These are phyloP conservation scores for Hydrozoanthus tunicans DNA, from an alignment of 64 coral and sea anemone species.

Conservation along the genomic window DNA sequence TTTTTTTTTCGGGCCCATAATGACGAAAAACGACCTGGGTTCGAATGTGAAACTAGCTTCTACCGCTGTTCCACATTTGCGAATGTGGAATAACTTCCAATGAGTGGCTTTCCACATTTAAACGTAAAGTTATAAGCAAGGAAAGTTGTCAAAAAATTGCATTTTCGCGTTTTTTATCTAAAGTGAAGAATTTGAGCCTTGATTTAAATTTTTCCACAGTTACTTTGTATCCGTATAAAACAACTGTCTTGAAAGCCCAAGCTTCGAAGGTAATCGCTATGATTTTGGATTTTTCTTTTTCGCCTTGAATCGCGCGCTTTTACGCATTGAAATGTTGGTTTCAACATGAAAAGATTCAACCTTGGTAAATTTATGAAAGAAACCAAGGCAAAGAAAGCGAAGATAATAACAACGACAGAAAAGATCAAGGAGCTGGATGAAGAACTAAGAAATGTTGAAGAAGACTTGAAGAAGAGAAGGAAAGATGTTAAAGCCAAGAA, in stretches of 20 bases:
- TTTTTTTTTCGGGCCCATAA: too few species aligned
- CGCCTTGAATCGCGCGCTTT: slow-evolving; percentile 25
- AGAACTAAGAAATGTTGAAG: slow-evolving; percentile 28
- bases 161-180: neutral
- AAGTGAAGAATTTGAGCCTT: neutral
- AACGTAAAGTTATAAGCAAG: neutral
- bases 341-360: slow-evolving; percentile 30
- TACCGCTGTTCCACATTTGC: too few species aligned
- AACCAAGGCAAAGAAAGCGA: slow-evolving; percentile 12
- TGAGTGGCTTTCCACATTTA: neutral
- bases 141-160: neutral
- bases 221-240: neutral
- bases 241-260: neutral
- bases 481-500: neutral
- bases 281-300: slow-evolving; percentile 33
- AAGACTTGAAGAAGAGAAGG: slow-evolving; percentile 42
- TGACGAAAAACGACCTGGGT: too few species aligned
- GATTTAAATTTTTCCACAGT: slow-evolving; percentile 13
- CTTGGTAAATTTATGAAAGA: slow-evolving; percentile 23
- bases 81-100: too few species aligned
- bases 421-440: slow-evolving; percentile 17
- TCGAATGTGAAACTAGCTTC: too few species aligned
- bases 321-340: neutral
- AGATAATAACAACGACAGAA: slow-evolving; percentile 1
- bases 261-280: neutral